Percentiles rank a stretch among this genome's conserved stretches.
These are phyloP conservation scores for Melospiza georgiana DNA, from an alignment of 2,113 vertebrate genomes.

Conservation along the genomic window DNA sequence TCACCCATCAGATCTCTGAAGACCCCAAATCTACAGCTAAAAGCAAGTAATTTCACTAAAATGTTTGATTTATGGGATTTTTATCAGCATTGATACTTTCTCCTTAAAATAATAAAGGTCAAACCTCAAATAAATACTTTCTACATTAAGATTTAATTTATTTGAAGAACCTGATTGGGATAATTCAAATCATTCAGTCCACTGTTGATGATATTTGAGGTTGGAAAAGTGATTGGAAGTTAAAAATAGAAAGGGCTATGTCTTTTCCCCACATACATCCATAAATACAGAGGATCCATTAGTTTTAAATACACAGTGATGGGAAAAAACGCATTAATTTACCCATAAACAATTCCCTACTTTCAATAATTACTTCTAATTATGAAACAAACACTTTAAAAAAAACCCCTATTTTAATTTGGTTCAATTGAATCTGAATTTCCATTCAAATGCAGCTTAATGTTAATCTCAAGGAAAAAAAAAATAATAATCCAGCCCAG, in stretches of 20 bases:
- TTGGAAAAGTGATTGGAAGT: not conserved
- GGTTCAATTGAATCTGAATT: not conserved
- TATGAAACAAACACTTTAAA: not conserved
- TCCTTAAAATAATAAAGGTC: not conserved
- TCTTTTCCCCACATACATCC: not conserved
- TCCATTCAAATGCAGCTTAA: slow-evolving; percentile 24
- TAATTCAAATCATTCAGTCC: not conserved
- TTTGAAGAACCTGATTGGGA: not conserved
- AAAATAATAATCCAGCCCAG: not conserved
- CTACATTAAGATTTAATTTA: not conserved
- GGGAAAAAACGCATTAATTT: not conserved
- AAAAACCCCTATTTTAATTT: not conserved
- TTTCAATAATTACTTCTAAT: not conserved
- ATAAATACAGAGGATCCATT: not conserved
- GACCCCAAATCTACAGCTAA: not conserved
- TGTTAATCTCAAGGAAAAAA: not conserved
- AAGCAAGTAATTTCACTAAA: not conserved
- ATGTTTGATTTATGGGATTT: not conserved
- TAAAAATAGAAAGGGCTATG: not conserved
- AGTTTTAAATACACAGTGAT: not conserved
- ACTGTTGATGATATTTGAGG: not conserved
- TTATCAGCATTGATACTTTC: not conserved
- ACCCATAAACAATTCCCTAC: not conserved
- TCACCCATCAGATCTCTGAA: not conserved
- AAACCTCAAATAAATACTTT: not conserved